These are phyloP conservation scores for Ceratoteleas bidentatus DNA, from an alignment of 1,140 invertebrate species.

Conservation along the genomic window DNA sequence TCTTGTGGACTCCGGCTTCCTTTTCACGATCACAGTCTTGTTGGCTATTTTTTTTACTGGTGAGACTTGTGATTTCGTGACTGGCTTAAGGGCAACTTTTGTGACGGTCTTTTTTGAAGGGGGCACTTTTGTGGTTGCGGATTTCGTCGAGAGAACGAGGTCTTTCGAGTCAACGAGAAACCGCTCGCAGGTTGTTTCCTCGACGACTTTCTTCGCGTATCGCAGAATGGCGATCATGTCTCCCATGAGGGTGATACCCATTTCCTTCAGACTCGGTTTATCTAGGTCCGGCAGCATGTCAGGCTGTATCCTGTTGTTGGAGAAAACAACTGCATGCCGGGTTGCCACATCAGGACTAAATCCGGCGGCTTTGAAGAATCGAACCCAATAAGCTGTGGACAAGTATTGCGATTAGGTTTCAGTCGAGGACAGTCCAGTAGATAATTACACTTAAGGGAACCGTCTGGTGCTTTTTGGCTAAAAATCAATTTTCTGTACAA, in stretches of 20 bases:
- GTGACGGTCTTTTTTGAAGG: constrained; percentile 8
- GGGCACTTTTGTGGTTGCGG: neutral
- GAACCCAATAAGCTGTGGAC: too few species aligned
- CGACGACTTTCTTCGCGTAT: constrained; percentile 87
- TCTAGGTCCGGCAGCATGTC: constrained; percentile 88
- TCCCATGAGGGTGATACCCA: constrained; percentile 88
- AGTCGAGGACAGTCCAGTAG: too few species aligned
- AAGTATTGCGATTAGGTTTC: too few species aligned
- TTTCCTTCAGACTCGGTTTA: constrained; percentile 88
- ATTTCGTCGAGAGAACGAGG: constrained; percentile 41
- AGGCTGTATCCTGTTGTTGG: constrained; percentile 87
- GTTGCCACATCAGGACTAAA: too few species aligned
- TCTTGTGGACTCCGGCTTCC: constrained; percentile 61
- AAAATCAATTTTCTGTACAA: too few species aligned
- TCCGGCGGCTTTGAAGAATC: too few species aligned
- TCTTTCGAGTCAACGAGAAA: constrained; percentile 78
- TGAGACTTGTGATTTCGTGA: constrained; percentile 48
- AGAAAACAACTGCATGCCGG: constrained; percentile 87
- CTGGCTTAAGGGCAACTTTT: constrained; percentile 31
- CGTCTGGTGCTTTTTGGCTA: too few species aligned
- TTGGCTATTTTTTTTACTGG: constrained; percentile 55
- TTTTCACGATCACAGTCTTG: constrained; percentile 66
- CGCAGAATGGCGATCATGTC: constrained; percentile 89
- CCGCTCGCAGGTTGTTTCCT: constrained; percentile 82
- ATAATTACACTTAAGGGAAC: too few species aligned